These are phyloP conservation scores for Paracentrotus lividus DNA, from an alignment of 53 echinoderm and acorn worm species.

Conservation along the genomic window DNA sequence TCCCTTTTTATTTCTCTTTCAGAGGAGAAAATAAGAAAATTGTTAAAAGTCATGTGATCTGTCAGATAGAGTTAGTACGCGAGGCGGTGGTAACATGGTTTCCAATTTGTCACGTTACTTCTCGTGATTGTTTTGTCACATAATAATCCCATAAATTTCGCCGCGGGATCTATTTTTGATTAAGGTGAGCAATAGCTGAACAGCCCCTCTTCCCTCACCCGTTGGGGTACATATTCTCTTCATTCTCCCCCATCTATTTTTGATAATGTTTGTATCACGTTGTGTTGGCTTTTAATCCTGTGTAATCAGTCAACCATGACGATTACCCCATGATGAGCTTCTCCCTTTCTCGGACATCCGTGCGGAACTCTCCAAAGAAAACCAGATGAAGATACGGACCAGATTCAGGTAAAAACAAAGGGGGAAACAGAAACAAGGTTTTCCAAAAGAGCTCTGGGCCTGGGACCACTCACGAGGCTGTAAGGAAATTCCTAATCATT, in stretches of 20 bases:
- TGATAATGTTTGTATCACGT: neutral
- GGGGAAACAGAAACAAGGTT: conserved; percentile 28
- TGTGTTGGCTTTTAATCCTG: neutral
- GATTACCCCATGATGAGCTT: neutral
- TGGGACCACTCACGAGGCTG: conserved; percentile 59
- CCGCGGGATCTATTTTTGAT: conserved; percentile 47
- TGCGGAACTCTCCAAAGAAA: neutral
- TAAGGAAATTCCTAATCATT: conserved; percentile 67
- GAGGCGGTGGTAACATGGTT: conserved; percentile 37
- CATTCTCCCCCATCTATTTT: neutral
- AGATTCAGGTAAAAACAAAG: neutral
- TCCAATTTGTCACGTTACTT: conserved; percentile 38
- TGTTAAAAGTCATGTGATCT: conserved; percentile 32
- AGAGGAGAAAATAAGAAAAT: neutral
- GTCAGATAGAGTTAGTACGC: conserved; percentile 24
- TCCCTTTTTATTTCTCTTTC: neutral
- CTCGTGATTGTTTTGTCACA: conserved; percentile 61
- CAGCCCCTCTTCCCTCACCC: conserved; percentile 2
- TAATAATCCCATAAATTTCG: conserved; percentile 56
- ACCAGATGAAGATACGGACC: neutral
- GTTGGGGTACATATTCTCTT: neutral
- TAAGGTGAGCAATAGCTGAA: conserved; percentile 46
- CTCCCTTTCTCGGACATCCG: neutral
- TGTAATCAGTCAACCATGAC: neutral
- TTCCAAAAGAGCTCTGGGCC: neutral